Base-by-base conservation (phyloP, 2,888 invertebrate genomes). In the Conistra vaccinii region DNA sequence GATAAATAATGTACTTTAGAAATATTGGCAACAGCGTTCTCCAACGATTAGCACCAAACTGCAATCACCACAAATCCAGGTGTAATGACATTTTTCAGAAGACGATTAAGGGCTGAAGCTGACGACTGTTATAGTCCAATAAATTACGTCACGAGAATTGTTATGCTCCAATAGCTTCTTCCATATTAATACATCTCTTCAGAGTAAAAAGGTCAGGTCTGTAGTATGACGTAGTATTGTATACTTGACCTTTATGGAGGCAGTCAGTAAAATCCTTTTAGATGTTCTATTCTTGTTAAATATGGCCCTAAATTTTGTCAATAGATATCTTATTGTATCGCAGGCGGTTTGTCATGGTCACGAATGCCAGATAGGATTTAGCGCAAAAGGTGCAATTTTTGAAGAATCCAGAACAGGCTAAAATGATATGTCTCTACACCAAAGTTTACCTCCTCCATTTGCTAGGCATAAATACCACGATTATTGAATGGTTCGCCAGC, bases 181-280 rank as follows among this genome's bases (percentile, higher is more conserved):
- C 55, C 61, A 80, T 58, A 63, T 53, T 68, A 17, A 53, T 55
- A 53, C 63, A 79, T 63, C 67, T 67, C 12, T 20, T 32, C 12
- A 20, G n/a, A 45, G 0, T 14, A 6, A 26, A 72, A 75, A 73
- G 80, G 80, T 73, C 78, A 66, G 23, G 1, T 57, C 20, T 7
- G 23, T 78, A 78, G 67, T 58, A 55, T 78, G 73, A 72, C 67
- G 80, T 68, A 68, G 62, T 61, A 60, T 61, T 67, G 55, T 39
- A 55, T 26, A 76, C 29, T 67, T 73, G 68, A 65, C 67, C 48
- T 73, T 73, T 66, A 1, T 4, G 14, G 45, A 63, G 63, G 67
- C 66, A 57, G 26, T 71, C 61, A 72, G 42, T 26, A 2, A 4
- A 6, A 53, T 53, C 29, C 9, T 68, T 65, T 26, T 55, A 67